phyloP scores from a whole-genome alignment of 1,140 invertebrate genomes.

The Aphelinus certus region DNA sequence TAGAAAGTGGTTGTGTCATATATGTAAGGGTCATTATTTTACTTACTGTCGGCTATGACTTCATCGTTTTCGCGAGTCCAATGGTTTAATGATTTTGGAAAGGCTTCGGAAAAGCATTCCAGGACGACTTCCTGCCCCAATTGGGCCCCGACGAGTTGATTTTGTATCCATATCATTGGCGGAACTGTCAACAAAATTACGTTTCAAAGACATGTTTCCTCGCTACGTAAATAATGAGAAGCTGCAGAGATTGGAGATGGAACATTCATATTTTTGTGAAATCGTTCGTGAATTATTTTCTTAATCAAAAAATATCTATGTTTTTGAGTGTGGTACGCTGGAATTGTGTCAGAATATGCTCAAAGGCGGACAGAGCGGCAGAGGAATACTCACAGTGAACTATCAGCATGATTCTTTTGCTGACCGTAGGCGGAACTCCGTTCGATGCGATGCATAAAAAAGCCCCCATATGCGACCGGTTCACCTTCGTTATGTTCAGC shows the following conservation, averaged over 20 bases:
- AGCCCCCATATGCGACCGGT: conserved; percentile 86
- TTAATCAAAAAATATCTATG: too few relatives aligned
- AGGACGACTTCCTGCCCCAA: conserved; percentile 78
- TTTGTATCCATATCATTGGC: conserved; percentile 83
- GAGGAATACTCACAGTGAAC: conserved; percentile 81
- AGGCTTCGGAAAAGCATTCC: conserved; percentile 87
- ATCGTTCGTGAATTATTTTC: too few relatives aligned
- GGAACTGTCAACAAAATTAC: conserved; percentile 70
- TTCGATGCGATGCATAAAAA: conserved; percentile 90
- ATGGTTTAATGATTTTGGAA: conserved; percentile 87
- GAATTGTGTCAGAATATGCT: too few relatives aligned
- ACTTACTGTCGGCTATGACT: conserved; percentile 78
- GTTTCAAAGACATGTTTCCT: too few relatives aligned
- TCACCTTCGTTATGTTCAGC: conserved; percentile 83
- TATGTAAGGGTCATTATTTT: not conserved
- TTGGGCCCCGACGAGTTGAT: conserved; percentile 82
- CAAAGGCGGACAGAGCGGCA: too few relatives aligned
- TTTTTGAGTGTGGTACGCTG: too few relatives aligned
- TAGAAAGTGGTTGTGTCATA: too few relatives aligned
- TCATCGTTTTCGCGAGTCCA: conserved; percentile 79
- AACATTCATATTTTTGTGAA: too few relatives aligned
- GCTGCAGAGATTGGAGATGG: too few relatives aligned
- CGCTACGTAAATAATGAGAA: too few relatives aligned
- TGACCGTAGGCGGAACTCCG: conserved; percentile 86
- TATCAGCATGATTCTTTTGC: conserved; percentile 86